Evolutionary conservation across 2,797 vertebrate species (phyloP).

Genomic region (Neosalanx taihuensis): DNA sequence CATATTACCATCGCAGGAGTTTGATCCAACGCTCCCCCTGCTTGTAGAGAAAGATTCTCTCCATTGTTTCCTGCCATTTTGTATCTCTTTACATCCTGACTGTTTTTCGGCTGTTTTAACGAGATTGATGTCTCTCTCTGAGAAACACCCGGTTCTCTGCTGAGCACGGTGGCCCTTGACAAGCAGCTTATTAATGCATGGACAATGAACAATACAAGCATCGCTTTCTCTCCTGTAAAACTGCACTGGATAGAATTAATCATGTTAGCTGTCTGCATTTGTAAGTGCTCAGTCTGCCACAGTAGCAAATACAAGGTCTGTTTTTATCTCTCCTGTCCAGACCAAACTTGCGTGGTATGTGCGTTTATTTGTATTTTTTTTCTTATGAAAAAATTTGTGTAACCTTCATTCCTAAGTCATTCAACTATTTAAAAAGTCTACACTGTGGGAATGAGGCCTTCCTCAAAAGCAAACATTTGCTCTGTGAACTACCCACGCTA

Average conservation of each 20-base stretch:
- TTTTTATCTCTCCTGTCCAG: constrained; percentile 20
- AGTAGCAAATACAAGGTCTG: constrained; percentile 20
- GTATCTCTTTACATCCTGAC: constrained; percentile 57
- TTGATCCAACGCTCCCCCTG: constrained; percentile 40
- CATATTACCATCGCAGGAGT: constrained; percentile 44
- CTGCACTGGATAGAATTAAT: constrained; percentile 22
- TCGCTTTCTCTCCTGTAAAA: constrained; percentile 5
- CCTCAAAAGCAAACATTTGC: constrained; percentile 55
- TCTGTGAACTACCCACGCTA: constrained; percentile 46
- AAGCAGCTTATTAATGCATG: constrained; percentile 52
- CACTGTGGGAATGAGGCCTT: constrained; percentile 39
- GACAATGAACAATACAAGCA: constrained; percentile 28
- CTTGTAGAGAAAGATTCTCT: constrained; percentile 36
- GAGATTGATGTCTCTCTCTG: constrained; percentile 62
- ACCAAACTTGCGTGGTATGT: constrained; percentile 22
- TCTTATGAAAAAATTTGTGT: neutral
- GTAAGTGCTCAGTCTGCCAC: constrained; percentile 16
- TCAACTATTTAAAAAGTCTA: constrained; percentile 40
- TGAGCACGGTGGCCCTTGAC: constrained; percentile 42
- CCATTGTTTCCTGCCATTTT: constrained; percentile 54
- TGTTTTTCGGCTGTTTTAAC: constrained; percentile 63
- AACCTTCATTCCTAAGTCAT: constrained; percentile 44
- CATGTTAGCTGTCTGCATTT: constrained; percentile 9
- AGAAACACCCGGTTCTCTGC: constrained; percentile 41
- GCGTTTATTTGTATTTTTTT: constrained; percentile 37